Conservation (phyloP, 2,888 invertebrate genomes). For the Ochropacha duplaris region DNA sequence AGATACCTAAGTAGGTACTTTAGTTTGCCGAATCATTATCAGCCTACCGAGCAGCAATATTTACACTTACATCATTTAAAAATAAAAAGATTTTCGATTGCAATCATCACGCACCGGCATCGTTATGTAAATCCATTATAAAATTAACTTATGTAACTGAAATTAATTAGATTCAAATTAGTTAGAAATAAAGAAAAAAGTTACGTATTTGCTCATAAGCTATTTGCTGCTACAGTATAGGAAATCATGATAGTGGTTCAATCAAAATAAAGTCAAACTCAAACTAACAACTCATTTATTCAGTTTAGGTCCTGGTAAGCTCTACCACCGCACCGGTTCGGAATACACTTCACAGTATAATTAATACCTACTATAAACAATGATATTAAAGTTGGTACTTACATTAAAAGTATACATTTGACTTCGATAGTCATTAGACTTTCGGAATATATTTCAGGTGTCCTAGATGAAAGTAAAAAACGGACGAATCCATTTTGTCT, state of each 20-base stretch:
- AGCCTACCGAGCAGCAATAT: not conserved
- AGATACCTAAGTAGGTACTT: not conserved
- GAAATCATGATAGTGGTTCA: not conserved
- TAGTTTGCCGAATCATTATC: not conserved
- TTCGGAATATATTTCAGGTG: too few relatives aligned
- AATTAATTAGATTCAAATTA: not conserved
- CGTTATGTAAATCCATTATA: not conserved
- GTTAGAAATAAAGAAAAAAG: not conserved
- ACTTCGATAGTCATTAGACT: too few relatives aligned
- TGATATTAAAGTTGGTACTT: too few relatives aligned
- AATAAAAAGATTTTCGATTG: not conserved
- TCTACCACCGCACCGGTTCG: too few relatives aligned
- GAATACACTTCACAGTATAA: too few relatives aligned
- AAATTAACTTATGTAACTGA: not conserved
- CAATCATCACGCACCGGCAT: not conserved
- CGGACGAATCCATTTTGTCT: too few relatives aligned
- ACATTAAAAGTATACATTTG: too few relatives aligned
- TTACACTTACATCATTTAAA: not conserved
- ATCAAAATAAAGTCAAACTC: not conserved
- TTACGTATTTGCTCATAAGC: not conserved
- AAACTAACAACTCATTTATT: too few relatives aligned
- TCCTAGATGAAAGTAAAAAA: too few relatives aligned
- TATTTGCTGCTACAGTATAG: not conserved
- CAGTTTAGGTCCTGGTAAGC: too few relatives aligned
- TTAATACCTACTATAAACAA: too few relatives aligned